Evolutionary conservation across 2,888 invertebrate species (phyloP), one percentile per base, ranked within the genome.

Genomic region (Oxytorus armatus): DNA sequence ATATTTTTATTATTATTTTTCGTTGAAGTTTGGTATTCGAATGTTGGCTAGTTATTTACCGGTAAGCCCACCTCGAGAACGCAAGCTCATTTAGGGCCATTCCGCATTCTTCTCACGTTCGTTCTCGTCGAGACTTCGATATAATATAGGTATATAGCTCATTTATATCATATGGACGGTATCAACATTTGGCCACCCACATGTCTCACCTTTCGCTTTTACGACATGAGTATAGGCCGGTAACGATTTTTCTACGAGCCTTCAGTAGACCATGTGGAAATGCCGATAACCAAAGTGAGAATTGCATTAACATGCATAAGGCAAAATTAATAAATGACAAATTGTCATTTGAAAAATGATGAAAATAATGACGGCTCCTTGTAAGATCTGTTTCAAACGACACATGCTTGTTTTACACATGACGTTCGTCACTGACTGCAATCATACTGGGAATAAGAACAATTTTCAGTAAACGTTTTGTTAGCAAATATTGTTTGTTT

Each of bases 51-150:
- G 3, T 3, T 16, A 47, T 47, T 44, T 55, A 16, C 11, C 14
- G 47, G 7, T 18, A 8, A 42, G 3, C 29, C 4, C 33, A 29
- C 25, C 42, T 69, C 8, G 11, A 29, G 42, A 33, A 51, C 61
- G 44, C n/a, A 74, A 66, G 68, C 25, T 66, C 59, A 68, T 68
- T 68, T 59, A 44, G 59, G 49, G 23, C 23, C 25, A 10, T 70
- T 77, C 42, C 44, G 36, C 25, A 77, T 77, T 77, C n/a, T 14
- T 14, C 61, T 63, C 70, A 63, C 77, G 77, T 55, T 49, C 39
- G 11, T 55, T 36, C 23, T 23, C 39, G 23, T 29, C 44, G 65
- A 65, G 44, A 16, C 44, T 11, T 4, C 14, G 7, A 23, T 11
- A 23, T 23, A 3, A 1, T 42, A 11, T 42, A 14, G 25, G n/a